These are phyloP conservation scores for Hiodon alosoides DNA, from an alignment of 2,113 vertebrate species.

Conservation along the genomic window DNA sequence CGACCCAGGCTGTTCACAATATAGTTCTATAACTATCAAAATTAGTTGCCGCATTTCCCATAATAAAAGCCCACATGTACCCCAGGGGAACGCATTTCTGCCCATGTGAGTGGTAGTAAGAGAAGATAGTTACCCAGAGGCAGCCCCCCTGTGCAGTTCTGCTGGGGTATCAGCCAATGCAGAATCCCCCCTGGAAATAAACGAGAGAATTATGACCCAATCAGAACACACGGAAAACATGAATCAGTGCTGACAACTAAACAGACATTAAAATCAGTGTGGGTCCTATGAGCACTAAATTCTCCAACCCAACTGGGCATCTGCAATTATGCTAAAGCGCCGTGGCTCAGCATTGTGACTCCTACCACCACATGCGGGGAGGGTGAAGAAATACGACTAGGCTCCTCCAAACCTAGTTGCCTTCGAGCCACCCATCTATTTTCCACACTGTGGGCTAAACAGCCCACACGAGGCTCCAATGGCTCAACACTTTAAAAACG, in stretches of 20 bases:
- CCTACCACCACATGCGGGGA: too few species aligned
- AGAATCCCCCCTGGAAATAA: conserved; percentile 28
- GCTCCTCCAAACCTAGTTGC: too few species aligned
- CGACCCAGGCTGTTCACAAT: background rate
- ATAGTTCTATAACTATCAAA: background rate
- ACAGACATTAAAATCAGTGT: background rate
- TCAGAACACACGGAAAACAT: background rate
- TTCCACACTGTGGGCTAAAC: too few species aligned
- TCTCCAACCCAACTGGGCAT: background rate
- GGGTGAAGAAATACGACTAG: too few species aligned
- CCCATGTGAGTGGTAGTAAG: background rate
- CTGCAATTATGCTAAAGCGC: background rate
- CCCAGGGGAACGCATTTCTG: background rate
- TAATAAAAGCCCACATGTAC: background rate
- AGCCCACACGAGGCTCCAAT: too few species aligned
- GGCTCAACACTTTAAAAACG: too few species aligned
- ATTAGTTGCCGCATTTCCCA: background rate
- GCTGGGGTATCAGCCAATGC: conserved; percentile 25
- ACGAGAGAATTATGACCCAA: conserved; percentile 1
- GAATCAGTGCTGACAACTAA: background rate
- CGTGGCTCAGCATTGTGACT: too few species aligned
- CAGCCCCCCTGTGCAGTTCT: conserved; percentile 25
- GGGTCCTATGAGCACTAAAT: background rate
- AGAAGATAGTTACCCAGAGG: conserved; percentile 21
- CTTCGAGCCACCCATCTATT: too few species aligned